Base-by-base conservation (phyloP, 2,888 invertebrate genomes). In the Plagodis dolabraria region DNA sequence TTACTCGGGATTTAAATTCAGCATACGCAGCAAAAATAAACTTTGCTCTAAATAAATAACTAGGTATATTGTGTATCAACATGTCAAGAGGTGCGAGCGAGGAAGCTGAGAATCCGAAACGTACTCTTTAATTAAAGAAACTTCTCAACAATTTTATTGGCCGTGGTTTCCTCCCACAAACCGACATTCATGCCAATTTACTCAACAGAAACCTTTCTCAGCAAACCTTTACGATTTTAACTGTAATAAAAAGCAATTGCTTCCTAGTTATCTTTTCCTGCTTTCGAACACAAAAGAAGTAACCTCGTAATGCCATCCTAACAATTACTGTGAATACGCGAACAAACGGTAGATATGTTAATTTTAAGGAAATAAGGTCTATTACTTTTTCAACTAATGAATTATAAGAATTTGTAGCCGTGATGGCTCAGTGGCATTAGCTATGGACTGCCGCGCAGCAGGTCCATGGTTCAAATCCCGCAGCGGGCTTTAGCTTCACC, bases 231-330 rank as follows among this genome's bases (percentile, higher is more conserved):
- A 40, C 40, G 40, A 40, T 51, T 51, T 51, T 22, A 51, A 11
- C 10, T 12, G 51, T 35, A 44, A 51, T 51, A 51, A 51, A 51
- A 51, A 9, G 35, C 43, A 35, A 35, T 11, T 7, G 35, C 43
- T 51, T 34, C 44, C 51, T 44, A 10, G 51, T 40, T 47, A n/a
- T 10, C 40, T 40, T 40, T 40, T 40, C 40, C 10, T 40, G 40
- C 48, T 33, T 38, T 46, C 22, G 9, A 44, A 35, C 12, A 35
- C 44, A 40, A 33, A 35, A 51, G 44, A 12, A 43, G 48, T 49
- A 49, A 22, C 48, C 10, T 22, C 10, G 48, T 7, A 35, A 34
- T 5, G 7, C 47, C 9, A 12, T 7, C 42, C 43, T 51, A 51
- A 44, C 51, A 51, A 51, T 51, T 51, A 51, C 33, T 33, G 33